phyloP scores from a whole-genome alignment of 1,140 invertebrate genomes.

The Zaprionus vittiger region DNA sequence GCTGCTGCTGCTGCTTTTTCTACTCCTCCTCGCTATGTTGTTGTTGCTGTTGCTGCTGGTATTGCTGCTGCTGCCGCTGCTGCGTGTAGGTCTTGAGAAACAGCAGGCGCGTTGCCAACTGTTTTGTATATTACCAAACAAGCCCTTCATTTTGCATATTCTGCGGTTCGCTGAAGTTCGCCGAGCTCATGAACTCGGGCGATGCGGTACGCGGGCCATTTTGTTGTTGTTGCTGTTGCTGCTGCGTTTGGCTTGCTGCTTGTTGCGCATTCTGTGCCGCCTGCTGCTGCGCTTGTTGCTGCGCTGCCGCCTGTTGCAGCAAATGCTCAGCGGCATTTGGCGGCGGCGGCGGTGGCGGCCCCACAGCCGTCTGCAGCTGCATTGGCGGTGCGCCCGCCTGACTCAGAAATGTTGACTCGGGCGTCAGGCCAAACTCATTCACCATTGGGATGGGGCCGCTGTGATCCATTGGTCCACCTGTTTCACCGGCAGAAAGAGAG shows the following conservation, averaged over 20 bases:
- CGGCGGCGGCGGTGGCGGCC: slow-evolving; percentile 84
- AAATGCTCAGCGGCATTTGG: slow-evolving; percentile 74
- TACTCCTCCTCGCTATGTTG: slow-evolving; percentile 25
- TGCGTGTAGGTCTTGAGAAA: slow-evolving; percentile 63
- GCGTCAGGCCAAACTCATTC: slow-evolving; percentile 87
- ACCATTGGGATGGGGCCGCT: slow-evolving; percentile 88
- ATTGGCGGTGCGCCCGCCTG: slow-evolving; percentile 86
- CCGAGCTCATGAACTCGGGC: slow-evolving; percentile 86
- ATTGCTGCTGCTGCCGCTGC: slow-evolving; percentile 52
- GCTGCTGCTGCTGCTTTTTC: slow-evolving; percentile 36
- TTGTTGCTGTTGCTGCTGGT: slow-evolving; percentile 40
- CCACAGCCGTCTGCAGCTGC: slow-evolving; percentile 86
- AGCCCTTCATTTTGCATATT: slow-evolving; percentile 90
- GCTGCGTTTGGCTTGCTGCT: slow-evolving; percentile 73
- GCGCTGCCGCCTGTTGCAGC: slow-evolving; percentile 77
- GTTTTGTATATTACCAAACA: slow-evolving; percentile 88
- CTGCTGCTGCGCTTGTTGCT: slow-evolving; percentile 63
- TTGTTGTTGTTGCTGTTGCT: slow-evolving; percentile 69
- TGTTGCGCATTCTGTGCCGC: slow-evolving; percentile 84
- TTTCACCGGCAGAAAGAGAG: background rate
- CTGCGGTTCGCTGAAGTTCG: slow-evolving; percentile 89
- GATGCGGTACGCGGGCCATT: slow-evolving; percentile 85
- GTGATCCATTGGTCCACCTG: slow-evolving; percentile 89
- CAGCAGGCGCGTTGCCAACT: slow-evolving; percentile 83
- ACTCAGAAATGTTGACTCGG: slow-evolving; percentile 88